These are phyloP conservation scores for Edolisoma coerulescens DNA, from an alignment of 2,113 vertebrate species.

Conservation along the genomic window DNA sequence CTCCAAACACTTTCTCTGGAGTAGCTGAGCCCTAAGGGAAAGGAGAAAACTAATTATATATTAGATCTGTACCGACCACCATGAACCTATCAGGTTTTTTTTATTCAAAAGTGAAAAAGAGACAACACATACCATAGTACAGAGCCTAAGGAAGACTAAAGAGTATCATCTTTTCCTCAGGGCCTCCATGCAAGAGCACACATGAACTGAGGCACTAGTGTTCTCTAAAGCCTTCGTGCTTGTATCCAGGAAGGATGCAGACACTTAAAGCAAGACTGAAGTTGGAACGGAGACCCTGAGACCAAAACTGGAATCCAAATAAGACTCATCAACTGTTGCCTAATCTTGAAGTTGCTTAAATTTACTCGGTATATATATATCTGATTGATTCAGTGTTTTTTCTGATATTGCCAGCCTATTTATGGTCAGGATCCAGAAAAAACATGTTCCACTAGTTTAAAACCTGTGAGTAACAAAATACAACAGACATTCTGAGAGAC, in stretches of 20 bases:
- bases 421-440: neutral
- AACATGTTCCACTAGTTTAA: neutral
- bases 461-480: neutral
- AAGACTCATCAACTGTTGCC: neutral
- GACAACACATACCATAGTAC: neutral
- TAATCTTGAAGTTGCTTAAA: neutral
- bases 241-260: neutral
- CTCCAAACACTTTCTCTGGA: neutral
- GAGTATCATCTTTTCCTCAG: neutral
- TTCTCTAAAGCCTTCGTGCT: neutral
- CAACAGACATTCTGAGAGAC: neutral
- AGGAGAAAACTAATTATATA: conserved; percentile 5
- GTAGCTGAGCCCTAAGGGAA: neutral
- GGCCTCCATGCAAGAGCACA: neutral
- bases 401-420: neutral
- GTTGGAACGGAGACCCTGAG: neutral
- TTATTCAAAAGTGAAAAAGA: neutral
- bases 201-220: neutral
- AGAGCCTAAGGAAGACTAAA: neutral
- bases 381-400: neutral
- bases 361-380: neutral
- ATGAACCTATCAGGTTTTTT: neutral
- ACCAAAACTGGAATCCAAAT: neutral
- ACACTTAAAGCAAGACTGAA: neutral
- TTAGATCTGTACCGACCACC: conserved; percentile 37